Evolutionary conservation across 2,797 vertebrate genomes (phyloP).

Genomic region (Nothura maculosa): DNA sequence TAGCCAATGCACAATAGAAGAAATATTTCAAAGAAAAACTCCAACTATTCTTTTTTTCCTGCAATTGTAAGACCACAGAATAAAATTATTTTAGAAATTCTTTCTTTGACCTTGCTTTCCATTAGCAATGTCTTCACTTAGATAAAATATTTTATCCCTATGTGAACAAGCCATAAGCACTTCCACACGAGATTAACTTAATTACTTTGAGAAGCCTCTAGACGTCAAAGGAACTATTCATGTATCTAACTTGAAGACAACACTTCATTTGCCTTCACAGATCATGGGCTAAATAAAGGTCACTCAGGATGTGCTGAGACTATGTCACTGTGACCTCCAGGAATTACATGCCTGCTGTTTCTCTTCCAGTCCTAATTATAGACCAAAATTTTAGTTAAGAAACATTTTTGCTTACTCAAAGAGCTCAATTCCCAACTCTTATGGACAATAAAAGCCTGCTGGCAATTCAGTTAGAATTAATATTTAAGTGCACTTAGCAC

Average conservation of each 20-base stretch:
- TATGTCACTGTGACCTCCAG: background rate
- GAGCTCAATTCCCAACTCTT: background rate
- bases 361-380: background rate
- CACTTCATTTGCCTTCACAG: background rate
- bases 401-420: background rate
- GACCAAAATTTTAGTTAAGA: background rate
- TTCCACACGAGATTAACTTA: background rate
- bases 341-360: background rate
- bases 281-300: background rate
- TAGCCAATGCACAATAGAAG: background rate
- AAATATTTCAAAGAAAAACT: background rate
- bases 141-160: background rate
- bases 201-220: background rate
- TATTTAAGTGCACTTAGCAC: background rate
- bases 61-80: background rate
- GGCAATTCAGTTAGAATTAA: background rate
- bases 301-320: accelerated
- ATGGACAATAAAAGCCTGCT: background rate
- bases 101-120: background rate
- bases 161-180: background rate
- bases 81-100: background rate
- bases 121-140: background rate
- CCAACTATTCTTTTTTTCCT: background rate
- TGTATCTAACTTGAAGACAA: background rate
- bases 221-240: background rate